phyloP scores from a whole-genome alignment of 1,140 invertebrate species.

The Mercenaria mercenaria region DNA sequence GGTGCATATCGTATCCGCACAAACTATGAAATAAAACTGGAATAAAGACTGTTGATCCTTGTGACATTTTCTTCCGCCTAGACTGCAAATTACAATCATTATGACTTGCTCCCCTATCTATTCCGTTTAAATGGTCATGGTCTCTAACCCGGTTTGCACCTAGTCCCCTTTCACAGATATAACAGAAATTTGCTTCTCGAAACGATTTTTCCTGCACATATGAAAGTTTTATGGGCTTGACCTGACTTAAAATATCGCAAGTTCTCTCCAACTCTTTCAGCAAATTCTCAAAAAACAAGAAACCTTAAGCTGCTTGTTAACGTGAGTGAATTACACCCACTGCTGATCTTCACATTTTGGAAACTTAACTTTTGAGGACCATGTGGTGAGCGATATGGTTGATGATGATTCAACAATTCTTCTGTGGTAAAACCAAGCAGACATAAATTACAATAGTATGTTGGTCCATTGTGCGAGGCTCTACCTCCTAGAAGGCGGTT shows the following conservation, averaged over 20 bases:
- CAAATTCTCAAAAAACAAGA: conserved; percentile 5
- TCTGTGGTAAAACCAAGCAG: conserved; percentile 46
- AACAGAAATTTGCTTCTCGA: neutral
- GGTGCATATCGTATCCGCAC: conserved; percentile 82
- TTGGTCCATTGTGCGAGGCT: conserved; percentile 29
- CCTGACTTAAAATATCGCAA: neutral
- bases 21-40: conserved; percentile 86
- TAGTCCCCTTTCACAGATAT: neutral
- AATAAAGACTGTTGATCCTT: conserved; percentile 42
- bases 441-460: conserved; percentile 60
- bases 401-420: conserved; percentile 54
- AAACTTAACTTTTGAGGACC: conserved; percentile 61
- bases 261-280: neutral
- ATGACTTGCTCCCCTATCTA: neutral
- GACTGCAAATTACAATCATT: conserved; percentile 8
- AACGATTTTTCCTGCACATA: neutral
- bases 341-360: conserved; percentile 56
- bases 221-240: neutral
- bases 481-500: conserved; percentile 47
- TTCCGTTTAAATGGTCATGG: conserved; percentile 1
- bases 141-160: neutral
- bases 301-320: conserved; percentile 32
- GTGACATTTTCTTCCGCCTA: neutral
- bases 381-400: conserved; percentile 51
- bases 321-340: conserved; percentile 52